A percentile compares a stretch with the other conserved stretches of the same genome.
Evolutionary conservation across 2,888 invertebrate species (phyloP).

Genomic region (Portevinia maculata): DNA sequence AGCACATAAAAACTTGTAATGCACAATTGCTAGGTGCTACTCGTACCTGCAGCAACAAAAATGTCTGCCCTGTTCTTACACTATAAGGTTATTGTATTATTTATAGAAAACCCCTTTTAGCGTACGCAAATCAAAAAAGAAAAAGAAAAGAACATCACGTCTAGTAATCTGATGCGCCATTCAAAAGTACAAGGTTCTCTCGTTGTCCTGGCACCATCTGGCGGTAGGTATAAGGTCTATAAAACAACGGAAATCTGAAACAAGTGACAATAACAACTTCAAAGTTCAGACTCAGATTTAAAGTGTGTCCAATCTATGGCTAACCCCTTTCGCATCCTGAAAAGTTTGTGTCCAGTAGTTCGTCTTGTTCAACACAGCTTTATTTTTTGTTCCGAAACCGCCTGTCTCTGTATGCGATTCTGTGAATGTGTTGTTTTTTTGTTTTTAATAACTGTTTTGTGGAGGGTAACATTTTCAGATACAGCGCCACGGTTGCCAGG

Average conservation of each 20-base stretch:
- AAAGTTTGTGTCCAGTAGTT: constrained; percentile 56
- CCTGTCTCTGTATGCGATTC: constrained; percentile 7
- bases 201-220: constrained; percentile 6
- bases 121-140: no score
- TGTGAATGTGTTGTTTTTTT: constrained; percentile 30
- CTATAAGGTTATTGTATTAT: no score
- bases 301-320: constrained; percentile 65
- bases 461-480: no score
- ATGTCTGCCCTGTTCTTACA: no score
- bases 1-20: no score
- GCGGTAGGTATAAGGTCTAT: not conserved
- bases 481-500: no score
- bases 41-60: no score
- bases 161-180: constrained; percentile 43
- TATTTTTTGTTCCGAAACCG: constrained; percentile 35
- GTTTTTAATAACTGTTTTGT: no score
- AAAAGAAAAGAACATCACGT: constrained; percentile 16
- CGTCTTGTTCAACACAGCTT: constrained; percentile 43
- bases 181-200: constrained; percentile 38
- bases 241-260: constrained; percentile 60
- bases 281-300: constrained; percentile 66
- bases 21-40: no score
- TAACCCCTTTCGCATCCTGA: constrained; percentile 59
- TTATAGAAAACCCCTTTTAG: no score
- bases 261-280: constrained; percentile 71